phyloP scores from a whole-genome alignment of 2,113 vertebrate genomes.

The Fregetta grallaria region DNA sequence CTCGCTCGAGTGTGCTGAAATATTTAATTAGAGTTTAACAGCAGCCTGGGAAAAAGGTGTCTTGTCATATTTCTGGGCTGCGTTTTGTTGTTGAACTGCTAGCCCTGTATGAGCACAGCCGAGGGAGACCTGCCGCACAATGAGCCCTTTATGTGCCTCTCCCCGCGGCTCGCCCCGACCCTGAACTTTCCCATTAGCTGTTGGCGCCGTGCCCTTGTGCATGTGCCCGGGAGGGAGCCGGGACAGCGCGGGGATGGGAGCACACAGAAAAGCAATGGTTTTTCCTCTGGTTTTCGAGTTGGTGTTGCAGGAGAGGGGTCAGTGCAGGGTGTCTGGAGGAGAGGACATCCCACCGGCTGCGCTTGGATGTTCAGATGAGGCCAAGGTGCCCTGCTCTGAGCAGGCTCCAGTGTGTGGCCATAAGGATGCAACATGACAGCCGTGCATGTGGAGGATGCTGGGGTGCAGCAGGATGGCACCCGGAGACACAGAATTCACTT shows the following conservation, averaged over 20 bases:
- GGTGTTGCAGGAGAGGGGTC: not conserved
- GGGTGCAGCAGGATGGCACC: not conserved
- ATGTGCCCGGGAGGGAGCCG: not conserved
- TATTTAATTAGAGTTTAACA: slow-evolving; percentile 47
- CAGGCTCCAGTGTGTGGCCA: accelerated
- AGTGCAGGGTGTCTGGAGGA: not conserved
- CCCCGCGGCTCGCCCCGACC: slow-evolving; percentile 15
- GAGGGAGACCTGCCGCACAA: slow-evolving; percentile 10
- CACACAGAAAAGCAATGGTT: accelerated
- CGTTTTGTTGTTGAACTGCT: not conserved
- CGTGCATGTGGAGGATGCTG: accelerated
- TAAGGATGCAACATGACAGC: accelerated
- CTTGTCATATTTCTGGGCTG: slow-evolving; percentile 47
- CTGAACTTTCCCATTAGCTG: slow-evolving; percentile 62
- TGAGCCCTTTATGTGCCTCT: slow-evolving; percentile 58
- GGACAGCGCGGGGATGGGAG: not conserved
- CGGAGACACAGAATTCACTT: accelerated
- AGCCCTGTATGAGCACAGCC: not conserved
- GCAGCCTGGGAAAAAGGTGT: slow-evolving; percentile 62
- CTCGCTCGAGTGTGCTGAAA: not conserved
- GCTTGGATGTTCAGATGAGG: accelerated
- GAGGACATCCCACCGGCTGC: not conserved
- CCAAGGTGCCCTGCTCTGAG: not conserved
- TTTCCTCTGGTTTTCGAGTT: accelerated
- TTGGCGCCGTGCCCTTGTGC: not conserved